phyloP scores from a whole-genome alignment of 2,797 vertebrate genomes.

The Argentina silus region DNA sequence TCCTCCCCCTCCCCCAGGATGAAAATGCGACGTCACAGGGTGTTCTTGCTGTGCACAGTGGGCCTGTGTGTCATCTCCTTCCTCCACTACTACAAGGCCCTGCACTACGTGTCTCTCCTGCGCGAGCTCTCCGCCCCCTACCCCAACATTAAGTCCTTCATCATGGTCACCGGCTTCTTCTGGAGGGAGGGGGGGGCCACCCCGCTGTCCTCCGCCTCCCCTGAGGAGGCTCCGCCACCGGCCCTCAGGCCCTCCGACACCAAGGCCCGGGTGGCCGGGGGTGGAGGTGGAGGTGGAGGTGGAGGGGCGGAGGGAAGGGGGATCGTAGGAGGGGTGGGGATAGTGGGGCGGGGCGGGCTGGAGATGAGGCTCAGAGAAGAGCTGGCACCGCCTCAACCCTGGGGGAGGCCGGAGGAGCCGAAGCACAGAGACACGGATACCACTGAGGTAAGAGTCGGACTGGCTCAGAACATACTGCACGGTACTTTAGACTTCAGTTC shows the following conservation, averaged over 20 bases:
- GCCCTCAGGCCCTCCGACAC: slow-evolving; percentile 72
- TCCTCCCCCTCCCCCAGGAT: slow-evolving; percentile 78
- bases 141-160: slow-evolving; percentile 96
- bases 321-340: slow-evolving; percentile 22
- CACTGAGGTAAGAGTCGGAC: slow-evolving; percentile 52
- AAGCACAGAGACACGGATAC: slow-evolving; percentile 39
- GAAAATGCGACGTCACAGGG: slow-evolving; percentile 98
- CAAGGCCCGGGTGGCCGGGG: slow-evolving; percentile 38
- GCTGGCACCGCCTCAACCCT: slow-evolving; percentile 65
- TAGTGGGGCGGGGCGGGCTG: slow-evolving; percentile 12
- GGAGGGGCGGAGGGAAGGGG: slow-evolving; percentile 17
- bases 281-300: not conserved
- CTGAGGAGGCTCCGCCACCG: slow-evolving; percentile 79
- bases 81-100: slow-evolving; percentile 97
- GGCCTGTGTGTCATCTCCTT: slow-evolving; percentile 99
- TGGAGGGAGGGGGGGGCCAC: slow-evolving; percentile 87
- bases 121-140: slow-evolving; percentile 94
- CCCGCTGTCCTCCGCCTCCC: slow-evolving; percentile 83
- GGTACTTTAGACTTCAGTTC: no score
- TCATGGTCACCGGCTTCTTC: slow-evolving; percentile 88
- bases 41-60: slow-evolving; percentile 98
- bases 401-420: slow-evolving; percentile 71
- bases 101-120: slow-evolving; percentile 96
- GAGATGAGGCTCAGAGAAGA: slow-evolving; percentile 53
- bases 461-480: no score